Base-by-base conservation (phyloP, 2,888 invertebrate species). In the Drosophila mimica region DNA sequence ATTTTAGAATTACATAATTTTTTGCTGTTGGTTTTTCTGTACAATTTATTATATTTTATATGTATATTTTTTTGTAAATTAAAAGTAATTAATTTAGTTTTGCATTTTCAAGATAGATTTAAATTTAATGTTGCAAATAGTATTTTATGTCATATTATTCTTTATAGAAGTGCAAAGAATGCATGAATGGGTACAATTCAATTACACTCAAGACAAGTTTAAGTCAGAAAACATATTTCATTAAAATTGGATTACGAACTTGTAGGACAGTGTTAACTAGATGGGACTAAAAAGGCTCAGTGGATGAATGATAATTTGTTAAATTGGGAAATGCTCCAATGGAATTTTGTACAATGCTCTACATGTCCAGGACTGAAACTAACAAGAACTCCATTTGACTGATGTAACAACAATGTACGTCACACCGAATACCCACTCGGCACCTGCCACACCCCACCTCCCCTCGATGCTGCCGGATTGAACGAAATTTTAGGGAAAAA, bases 261-360 rank as follows among this genome's bases (percentile, higher is more conserved):
- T 62, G 64, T 38, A 25, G 31, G 25, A 4, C 11, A 66, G 66
- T 66, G 66, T 64, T 51, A 25, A 20, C 46, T 13, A 11, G n/a
- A 25, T 46, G 4, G 1, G 34, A 0, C 31, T 36, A 7, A 31
- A 43, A 46, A 52, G 49, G 38, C 28, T 56, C 7, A 34, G 7
- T 20, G 30, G 17, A 30, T 70, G 28, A 58, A 58, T 69, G 66
- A 51, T 40, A 80, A 63, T 68, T 67, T 63, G 58, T 54, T 40
- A 64, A 74, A 58, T 74, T 69, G 67, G 59, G 43, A 76, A 75
- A 53, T 71, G 72, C n/a, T 25, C 38, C 51, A 76, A 80, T 79
- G 60, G 57, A 81, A 81, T 64, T 69, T 54, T 48, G 57, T 65
- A 48, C 52, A 49, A 30, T 48, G 70, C 13, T 38, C 74, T 48